These are phyloP conservation scores for Holotrichia oblita DNA, from an alignment of 1,140 invertebrate genomes.

Conservation along the genomic window DNA sequence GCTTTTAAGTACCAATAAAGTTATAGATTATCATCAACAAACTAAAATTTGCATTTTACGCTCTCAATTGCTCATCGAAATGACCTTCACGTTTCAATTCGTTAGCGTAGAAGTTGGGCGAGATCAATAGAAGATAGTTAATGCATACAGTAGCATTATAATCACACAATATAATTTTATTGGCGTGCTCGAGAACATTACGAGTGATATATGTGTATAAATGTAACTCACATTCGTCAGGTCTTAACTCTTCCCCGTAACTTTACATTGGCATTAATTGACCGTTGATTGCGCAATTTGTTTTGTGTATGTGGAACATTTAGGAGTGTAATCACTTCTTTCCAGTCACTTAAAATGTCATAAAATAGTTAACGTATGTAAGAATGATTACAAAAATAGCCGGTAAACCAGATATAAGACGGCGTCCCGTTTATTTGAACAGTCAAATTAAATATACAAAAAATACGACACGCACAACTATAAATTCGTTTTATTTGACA, in stretches of 20 bases:
- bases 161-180: slow-evolving; percentile 29
- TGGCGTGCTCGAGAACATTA: slow-evolving; percentile 6
- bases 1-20: background rate
- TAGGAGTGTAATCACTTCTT: slow-evolving; percentile 34
- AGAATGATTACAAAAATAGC: slow-evolving; percentile 28
- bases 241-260: slow-evolving; percentile 19
- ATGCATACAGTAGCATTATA: background rate
- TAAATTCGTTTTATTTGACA: slow-evolving; percentile 35
- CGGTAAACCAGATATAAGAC: background rate
- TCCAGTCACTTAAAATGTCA: slow-evolving; percentile 34
- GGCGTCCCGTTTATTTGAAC: slow-evolving; percentile 32
- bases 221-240: slow-evolving; percentile 28
- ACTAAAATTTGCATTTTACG: background rate
- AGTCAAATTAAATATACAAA: slow-evolving; percentile 31
- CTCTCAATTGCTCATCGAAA: background rate
- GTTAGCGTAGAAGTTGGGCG: background rate
- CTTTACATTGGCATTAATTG: slow-evolving; percentile 31
- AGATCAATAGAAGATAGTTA: background rate
- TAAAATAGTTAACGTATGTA: slow-evolving; percentile 35
- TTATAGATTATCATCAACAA: background rate
- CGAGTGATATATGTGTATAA: slow-evolving; percentile 11
- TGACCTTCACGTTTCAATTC: background rate
- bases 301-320: slow-evolving; percentile 33
- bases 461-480: slow-evolving; percentile 21
- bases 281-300: slow-evolving; percentile 30